Conservation (phyloP, 37 sponge, comb jelly and placozoan genomes). For the Eunapius fragilis region DNA sequence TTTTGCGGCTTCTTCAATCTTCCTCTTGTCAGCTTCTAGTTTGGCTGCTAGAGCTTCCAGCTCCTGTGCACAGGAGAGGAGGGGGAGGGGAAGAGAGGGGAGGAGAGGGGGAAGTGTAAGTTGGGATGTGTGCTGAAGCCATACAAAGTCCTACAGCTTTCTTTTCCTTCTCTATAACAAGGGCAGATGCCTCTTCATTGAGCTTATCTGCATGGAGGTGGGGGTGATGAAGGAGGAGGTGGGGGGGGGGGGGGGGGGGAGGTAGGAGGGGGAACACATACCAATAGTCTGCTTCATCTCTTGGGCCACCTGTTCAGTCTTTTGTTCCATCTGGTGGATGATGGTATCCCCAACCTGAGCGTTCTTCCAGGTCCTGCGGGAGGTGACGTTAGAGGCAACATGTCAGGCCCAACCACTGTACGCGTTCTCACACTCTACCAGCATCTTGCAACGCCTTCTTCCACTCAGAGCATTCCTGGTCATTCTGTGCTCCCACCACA, state of each 20-base stretch:
- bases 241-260: not conserved
- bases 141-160: conserved; percentile 25
- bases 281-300: conserved; percentile 85
- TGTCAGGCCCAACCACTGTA: not conserved
- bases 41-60: conserved; percentile 58
- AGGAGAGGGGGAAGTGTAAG: not conserved
- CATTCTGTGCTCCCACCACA: conserved; percentile 76
- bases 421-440: conserved; percentile 82
- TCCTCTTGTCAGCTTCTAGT: conserved; percentile 76
- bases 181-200: conserved; percentile 77
- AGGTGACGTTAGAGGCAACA: not conserved
- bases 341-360: conserved; percentile 90
- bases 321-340: conserved; percentile 79
- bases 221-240: not conserved
- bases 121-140: not conserved
- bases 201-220: conserved; percentile 39
- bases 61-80: not conserved
- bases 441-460: conserved; percentile 69
- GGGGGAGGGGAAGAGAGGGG: not conserved
- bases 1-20: conserved; percentile 74
- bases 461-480: conserved; percentile 78
- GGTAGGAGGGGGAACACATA: not conserved
- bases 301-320: conserved; percentile 76
- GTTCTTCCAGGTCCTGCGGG: conserved; percentile 91
- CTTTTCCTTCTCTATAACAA: conserved; percentile 79